phyloP scores from a whole-genome alignment of 2,113 vertebrate species.

The Camelus bactrianus region DNA sequence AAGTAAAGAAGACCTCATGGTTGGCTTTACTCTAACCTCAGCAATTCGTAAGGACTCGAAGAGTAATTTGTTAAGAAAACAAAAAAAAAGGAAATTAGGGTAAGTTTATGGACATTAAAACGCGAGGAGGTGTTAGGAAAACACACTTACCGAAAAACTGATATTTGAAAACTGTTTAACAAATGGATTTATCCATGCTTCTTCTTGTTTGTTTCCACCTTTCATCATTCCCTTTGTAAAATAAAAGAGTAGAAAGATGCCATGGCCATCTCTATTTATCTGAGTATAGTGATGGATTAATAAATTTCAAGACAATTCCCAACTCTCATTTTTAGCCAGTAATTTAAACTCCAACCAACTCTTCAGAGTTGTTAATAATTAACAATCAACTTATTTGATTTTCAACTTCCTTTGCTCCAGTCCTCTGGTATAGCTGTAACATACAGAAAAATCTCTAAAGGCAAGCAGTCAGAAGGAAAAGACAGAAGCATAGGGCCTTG shows the following conservation, averaged over 20 bases:
- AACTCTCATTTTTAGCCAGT: slow-evolving; percentile 77
- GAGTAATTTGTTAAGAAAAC: slow-evolving; percentile 25
- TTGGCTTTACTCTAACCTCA: slow-evolving; percentile 8
- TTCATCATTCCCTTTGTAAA: slow-evolving; percentile 94
- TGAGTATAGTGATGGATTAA: slow-evolving; percentile 50
- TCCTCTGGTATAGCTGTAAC: slow-evolving; percentile 80
- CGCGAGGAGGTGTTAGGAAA: background rate
- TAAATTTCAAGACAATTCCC: slow-evolving; percentile 73
- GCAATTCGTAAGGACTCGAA: background rate
- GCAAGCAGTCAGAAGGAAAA: slow-evolving; percentile 80
- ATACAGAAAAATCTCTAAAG: slow-evolving; percentile 70
- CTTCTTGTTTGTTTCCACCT: slow-evolving; percentile 95
- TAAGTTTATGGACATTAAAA: background rate
- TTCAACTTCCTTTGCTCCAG: slow-evolving; percentile 82
- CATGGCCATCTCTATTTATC: slow-evolving; percentile 72
- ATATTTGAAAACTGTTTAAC: slow-evolving; percentile 97
- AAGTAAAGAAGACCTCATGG: background rate
- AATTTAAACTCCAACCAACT: slow-evolving; percentile 71
- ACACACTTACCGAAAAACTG: slow-evolving; percentile 94
- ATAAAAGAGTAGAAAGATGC: slow-evolving; percentile 78
- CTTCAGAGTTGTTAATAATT: slow-evolving; percentile 71
- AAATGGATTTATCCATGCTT: slow-evolving; percentile 97
- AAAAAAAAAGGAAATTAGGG: background rate
- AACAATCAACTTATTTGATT: slow-evolving; percentile 73
- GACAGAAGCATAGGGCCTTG: slow-evolving; percentile 54